Base-by-base conservation (phyloP, 2,797 vertebrate species). In the Amblyraja radiata region DNA sequence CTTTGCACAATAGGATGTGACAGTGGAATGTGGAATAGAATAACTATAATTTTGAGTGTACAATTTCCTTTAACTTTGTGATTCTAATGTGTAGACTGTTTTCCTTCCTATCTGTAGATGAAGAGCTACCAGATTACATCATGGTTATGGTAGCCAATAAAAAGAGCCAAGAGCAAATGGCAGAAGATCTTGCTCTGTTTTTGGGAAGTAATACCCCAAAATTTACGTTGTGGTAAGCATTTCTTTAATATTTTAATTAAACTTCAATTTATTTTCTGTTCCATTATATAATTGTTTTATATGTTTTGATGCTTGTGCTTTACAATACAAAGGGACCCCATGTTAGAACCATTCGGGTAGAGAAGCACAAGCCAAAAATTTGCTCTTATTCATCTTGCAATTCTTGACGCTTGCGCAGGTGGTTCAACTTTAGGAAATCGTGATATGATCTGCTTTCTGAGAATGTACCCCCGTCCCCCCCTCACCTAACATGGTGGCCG, bases 141-240 rank as follows among this genome's bases (percentile, higher is more conserved):
- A 99, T 99, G 99, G 99, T 99, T 94, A 99, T 99, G 99, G 98
- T 99, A 93, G 99, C 99, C 88, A 99, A 99, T 96, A 99, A 99
- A 97, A 99, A 99, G 96, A 99, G 97, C 93, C 97, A 98, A 93
- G 97, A 99, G 93, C 99, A 99, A 96, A 99, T 99, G 99, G 97
- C 98, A 54, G 98, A 99, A 61, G 99, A 99, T 94, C 97, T 99
- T 90, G 98, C 98, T 36, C 98, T 99, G 90, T 99, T 99, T 94
- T 97, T 99, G 21, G 99, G 99, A 95, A 98, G 97, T 96, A 99
- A 99, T 96, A 99, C 99, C 1, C 94, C 97, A 94, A 98, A 98
- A 94, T 99, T 99, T 95, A 99, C 99, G 90, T 96, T 97, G 78
- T 99, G 99, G 99, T 99, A 97, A 5, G 96, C 95, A 95, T 94